Conservation (phyloP, 2,888 invertebrate species). For the Magallana nippona region DNA sequence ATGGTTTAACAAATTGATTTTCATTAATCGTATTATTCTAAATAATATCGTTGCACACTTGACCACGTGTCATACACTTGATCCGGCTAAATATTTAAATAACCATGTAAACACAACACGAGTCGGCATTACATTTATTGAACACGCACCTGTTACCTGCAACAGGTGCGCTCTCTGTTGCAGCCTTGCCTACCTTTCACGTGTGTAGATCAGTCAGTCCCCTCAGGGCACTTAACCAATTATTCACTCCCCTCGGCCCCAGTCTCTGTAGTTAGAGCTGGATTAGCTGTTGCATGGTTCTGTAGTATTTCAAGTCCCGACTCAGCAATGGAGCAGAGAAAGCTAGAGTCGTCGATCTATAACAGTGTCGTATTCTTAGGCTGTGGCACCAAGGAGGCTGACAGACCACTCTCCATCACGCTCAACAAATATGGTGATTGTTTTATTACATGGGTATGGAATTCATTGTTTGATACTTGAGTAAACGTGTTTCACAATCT, state of each 20-base stretch:
- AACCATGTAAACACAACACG: neutral
- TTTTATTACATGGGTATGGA: neutral
- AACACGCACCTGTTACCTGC: slow-evolving; percentile 21
- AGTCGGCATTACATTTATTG: neutral
- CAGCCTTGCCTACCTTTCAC: slow-evolving; percentile 14
- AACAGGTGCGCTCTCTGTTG: slow-evolving; percentile 3
- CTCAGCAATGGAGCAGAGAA: too few relatives aligned
- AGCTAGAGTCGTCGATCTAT: neutral
- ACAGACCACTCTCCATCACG: too few relatives aligned
- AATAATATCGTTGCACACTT: neutral
- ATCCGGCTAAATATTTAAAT: slow-evolving; percentile 20
- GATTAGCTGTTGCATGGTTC: too few relatives aligned
- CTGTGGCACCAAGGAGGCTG: neutral
- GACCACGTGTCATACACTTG: slow-evolving; percentile 25
- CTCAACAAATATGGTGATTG: too few relatives aligned
- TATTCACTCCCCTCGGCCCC: neutral
- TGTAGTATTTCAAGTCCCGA: too few relatives aligned
- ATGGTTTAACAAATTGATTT: neutral
- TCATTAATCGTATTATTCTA: neutral
- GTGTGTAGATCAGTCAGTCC: slow-evolving; percentile 13
- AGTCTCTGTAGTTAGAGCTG: neutral
- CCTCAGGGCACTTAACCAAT: slow-evolving; percentile 15
- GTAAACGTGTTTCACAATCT: too few relatives aligned
- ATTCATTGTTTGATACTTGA: too few relatives aligned
- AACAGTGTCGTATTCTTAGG: neutral